Base-by-base conservation (phyloP, 2,797 vertebrate species). In the Arctocebus calabarensis region DNA sequence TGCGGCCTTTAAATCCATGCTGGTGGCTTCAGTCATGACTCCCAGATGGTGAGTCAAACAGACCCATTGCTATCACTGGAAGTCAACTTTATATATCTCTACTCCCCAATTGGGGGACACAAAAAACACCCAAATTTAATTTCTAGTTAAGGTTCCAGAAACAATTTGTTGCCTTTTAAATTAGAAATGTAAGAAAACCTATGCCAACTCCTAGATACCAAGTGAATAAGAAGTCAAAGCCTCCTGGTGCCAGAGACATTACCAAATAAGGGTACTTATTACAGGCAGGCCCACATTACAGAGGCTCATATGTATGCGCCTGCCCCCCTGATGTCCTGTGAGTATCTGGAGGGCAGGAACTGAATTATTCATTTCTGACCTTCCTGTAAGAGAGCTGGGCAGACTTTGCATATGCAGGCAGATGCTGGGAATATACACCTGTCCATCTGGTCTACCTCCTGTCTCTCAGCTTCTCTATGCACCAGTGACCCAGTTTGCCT, bases 161-260 rank as follows among this genome's bases (percentile, higher is more conserved):
- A 88, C 25, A 9, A 84, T 55, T 73, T 59, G 81, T 29, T 75
- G 87, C 82, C 45, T 94, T 85, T 84, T 75, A 82, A 94, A 92
- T 52, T 62, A 84, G 27, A 93, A 96, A 81, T 37, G 7, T 88
- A 84, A 62, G 19, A 37, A 93, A 84, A 83, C 13, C 45, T 23
- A 45, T 71, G 52, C 68, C 74, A 74, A 85, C 7, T 78, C 19
- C 29, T 73, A 68, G 64, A 62, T 81, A 48, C 37, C 79, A 74
- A 82, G 0, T 78, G 73, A 92, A 77, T 71, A 45, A 86, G 55
- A 25, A 59, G 55, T 78, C 22, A 23, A 78, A 85, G 32, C 37
- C 85, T 83, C 16, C 29, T 20, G 16, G 45, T n/a, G n/a, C 78
- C 1, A 1, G 34, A 83, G 74, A 48, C 5, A 6, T 25, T 70